These are phyloP conservation scores for Rhyacichthys aspro DNA, from an alignment of 2,797 vertebrate species.

Conservation along the genomic window DNA sequence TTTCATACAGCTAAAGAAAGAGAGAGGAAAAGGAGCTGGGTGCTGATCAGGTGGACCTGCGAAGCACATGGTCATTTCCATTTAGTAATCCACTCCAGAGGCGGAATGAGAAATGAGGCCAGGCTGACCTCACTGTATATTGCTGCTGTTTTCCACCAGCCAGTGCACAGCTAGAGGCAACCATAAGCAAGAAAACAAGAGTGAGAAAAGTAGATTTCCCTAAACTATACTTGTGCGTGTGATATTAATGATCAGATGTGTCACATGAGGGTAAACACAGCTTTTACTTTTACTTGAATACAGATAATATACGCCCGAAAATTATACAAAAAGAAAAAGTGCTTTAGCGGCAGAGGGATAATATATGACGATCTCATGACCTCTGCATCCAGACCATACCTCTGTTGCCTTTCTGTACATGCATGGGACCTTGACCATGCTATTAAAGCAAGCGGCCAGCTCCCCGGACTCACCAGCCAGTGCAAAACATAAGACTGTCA, in stretches of 20 bases:
- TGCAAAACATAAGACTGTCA: slow-evolving; percentile 24
- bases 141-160: slow-evolving; percentile 16
- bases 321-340: not conserved
- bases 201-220: no score
- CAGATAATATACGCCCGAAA: no score
- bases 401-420: slow-evolving; percentile 43
- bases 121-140: slow-evolving; percentile 35
- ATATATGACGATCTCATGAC: slow-evolving; percentile 25
- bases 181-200: not conserved
- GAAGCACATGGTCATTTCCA: slow-evolving; percentile 59
- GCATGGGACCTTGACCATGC: slow-evolving; percentile 51
- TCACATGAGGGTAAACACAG: no score
- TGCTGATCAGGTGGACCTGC: slow-evolving; percentile 48
- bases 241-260: no score
- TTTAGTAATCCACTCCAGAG: slow-evolving; percentile 64
- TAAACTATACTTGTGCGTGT: no score
- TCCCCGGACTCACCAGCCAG: slow-evolving; percentile 45
- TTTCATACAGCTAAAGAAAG: slow-evolving; percentile 1
- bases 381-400: slow-evolving; percentile 21
- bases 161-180: slow-evolving; percentile 5
- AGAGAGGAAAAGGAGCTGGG: slow-evolving; percentile 19
- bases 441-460: slow-evolving; percentile 48
- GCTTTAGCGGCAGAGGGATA: slow-evolving; percentile 6
- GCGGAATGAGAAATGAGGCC: slow-evolving; percentile 60
- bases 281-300: no score